These are phyloP conservation scores for Paralichthys olivaceus DNA, from an alignment of 2,113 vertebrate genomes.

Conservation along the genomic window DNA sequence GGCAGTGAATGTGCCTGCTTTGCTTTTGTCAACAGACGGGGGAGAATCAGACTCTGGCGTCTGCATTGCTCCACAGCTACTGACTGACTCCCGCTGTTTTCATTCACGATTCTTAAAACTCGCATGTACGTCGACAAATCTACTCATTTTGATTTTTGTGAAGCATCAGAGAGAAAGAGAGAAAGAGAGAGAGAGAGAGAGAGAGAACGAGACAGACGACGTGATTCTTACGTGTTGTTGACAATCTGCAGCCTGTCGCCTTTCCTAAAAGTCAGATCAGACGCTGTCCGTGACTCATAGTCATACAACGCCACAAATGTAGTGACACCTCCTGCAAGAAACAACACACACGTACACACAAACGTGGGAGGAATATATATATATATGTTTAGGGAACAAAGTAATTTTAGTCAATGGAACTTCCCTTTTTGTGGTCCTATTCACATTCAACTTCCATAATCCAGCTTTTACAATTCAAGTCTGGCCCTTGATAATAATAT, in stretches of 20 bases:
- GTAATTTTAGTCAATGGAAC: conserved; percentile 14
- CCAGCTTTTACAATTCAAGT: neutral
- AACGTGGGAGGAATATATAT: conserved; percentile 12
- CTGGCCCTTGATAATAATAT: conserved; percentile 14
- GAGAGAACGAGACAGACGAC: conserved; percentile 21
- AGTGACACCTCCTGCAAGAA: conserved; percentile 92
- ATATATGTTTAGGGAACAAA: conserved; percentile 30
- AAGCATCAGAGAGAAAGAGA: conserved; percentile 3
- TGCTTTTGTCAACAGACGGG: conserved; percentile 51
- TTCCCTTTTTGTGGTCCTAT: conserved; percentile 1
- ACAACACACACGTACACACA: conserved; percentile 19
- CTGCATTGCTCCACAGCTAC: conserved; percentile 4
- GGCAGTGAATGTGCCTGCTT: conserved; percentile 40
- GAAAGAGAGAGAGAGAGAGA: conserved; percentile 17
- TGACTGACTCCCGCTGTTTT: conserved; percentile 25
- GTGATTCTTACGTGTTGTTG: conserved; percentile 96
- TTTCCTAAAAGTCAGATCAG: conserved; percentile 96
- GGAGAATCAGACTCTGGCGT: conserved; percentile 32
- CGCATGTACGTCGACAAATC: conserved; percentile 27
- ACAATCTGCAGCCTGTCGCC: conserved; percentile 95
- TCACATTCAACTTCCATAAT: conserved; percentile 17
- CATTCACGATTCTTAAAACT: conserved; percentile 23
- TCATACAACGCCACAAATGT: conserved; percentile 98
- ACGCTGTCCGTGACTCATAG: conserved; percentile 94
- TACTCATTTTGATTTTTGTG: conserved; percentile 19